Evolutionary conservation across 1,140 invertebrate genomes (phyloP).

Genomic region (Drosophila asahinai): DNA sequence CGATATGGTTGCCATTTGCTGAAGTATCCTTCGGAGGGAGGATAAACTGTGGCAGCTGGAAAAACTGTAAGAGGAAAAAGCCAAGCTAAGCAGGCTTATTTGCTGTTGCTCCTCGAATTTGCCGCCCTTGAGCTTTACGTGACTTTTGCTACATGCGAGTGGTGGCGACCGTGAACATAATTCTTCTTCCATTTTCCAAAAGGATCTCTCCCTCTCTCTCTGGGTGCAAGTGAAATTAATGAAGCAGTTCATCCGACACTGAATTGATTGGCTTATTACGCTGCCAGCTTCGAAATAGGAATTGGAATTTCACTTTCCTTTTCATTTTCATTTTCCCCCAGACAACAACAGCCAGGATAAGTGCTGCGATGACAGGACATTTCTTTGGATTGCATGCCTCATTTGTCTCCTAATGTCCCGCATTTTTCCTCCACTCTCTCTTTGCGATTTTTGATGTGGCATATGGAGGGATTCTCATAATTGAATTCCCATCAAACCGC

Average conservation of each 20-base stretch:
- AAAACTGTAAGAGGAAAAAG: constrained; percentile 9
- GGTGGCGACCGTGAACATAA: constrained; percentile 42
- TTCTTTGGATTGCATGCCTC: constrained; percentile 46
- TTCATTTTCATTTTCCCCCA: constrained; percentile 1
- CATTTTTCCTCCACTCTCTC: neutral
- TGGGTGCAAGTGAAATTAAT: constrained; percentile 72
- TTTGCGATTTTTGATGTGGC: neutral
- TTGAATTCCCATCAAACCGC: constrained; percentile 60
- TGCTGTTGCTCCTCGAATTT: constrained; percentile 15
- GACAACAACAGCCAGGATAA: constrained; percentile 32
- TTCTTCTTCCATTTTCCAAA: constrained; percentile 34
- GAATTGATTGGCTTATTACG: constrained; percentile 82
- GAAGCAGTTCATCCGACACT: constrained; percentile 83
- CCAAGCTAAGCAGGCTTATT: constrained; percentile 67
- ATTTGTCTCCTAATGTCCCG: constrained; percentile 32
- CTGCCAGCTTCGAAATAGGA: constrained; percentile 53
- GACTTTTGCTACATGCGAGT: constrained; percentile 72
- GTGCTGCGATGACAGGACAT: constrained; percentile 47
- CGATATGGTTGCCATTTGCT: constrained; percentile 55
- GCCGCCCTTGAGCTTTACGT: constrained; percentile 53
- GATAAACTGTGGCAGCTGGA: constrained; percentile 3
- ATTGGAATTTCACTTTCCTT: constrained; percentile 37
- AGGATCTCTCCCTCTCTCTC: neutral
- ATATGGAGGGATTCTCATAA: constrained; percentile 51
- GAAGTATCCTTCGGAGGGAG: constrained; percentile 54